Percentiles rank a stretch among this genome's conserved stretches.
phyloP scores from a whole-genome alignment of 2,113 vertebrate species.

The Vireo altiloquus region DNA sequence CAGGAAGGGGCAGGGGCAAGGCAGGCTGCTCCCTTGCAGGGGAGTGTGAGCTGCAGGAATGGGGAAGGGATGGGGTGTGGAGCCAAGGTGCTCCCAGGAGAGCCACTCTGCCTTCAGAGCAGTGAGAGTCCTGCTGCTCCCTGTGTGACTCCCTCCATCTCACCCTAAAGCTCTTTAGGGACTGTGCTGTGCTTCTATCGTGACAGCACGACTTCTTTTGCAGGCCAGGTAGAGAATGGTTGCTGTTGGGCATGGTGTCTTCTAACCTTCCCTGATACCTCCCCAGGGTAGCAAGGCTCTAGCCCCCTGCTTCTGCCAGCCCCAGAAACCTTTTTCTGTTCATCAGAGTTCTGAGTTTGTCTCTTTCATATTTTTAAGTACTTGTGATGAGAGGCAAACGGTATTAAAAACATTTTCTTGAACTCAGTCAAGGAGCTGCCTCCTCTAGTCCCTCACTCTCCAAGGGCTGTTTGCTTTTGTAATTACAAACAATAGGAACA shows the following conservation, averaged over 20 bases:
- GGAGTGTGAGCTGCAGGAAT: constrained; percentile 29
- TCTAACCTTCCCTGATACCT: not conserved
- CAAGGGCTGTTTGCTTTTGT: constrained; percentile 35
- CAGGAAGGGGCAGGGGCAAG: constrained; percentile 27
- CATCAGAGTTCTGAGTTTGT: not conserved
- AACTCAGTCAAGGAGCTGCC: constrained; percentile 12
- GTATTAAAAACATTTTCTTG: not conserved
- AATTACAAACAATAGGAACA: constrained; percentile 52
- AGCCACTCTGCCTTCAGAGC: not conserved
- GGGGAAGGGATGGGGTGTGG: constrained; percentile 16
- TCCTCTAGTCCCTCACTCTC: not conserved
- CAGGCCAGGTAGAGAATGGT: not conserved
- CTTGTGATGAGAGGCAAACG: not conserved
- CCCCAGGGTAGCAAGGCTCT: not conserved
- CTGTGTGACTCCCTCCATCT: not conserved
- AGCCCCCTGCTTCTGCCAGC: not conserved
- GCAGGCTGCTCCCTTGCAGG: not conserved
- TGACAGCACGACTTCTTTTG: not conserved
- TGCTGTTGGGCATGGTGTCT: not conserved
- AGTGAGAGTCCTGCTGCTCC: not conserved
- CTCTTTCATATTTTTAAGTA: not conserved
- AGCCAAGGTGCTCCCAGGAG: not conserved
- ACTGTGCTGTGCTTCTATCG: not conserved
- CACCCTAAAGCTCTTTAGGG: not conserved
- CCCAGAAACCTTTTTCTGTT: not conserved